Conservation (phyloP, 2,888 invertebrate genomes). For the Clunio marinus region DNA sequence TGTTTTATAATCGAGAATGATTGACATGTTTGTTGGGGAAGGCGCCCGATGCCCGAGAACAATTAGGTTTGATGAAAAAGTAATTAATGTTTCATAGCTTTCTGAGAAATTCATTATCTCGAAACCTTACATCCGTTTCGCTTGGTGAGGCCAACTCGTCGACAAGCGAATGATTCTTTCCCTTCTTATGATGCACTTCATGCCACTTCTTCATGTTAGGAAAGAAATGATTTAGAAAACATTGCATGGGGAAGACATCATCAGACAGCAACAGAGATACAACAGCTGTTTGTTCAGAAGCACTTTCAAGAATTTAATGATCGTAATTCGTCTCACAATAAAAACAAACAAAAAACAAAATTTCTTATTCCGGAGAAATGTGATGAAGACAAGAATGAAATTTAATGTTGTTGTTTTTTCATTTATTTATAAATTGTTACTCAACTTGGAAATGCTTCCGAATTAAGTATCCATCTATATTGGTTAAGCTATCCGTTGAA, state of each 20-base stretch:
- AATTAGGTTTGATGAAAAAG: neutral
- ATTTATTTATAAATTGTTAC: no score
- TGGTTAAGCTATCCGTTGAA: no score
- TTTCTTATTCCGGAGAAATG: neutral
- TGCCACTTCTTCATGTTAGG: neutral
- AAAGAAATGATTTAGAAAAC: neutral
- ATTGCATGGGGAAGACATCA: slow-evolving; percentile 11
- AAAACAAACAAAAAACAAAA: slow-evolving; percentile 20
- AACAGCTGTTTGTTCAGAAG: slow-evolving; percentile 32
- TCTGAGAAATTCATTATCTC: neutral
- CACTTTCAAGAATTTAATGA: slow-evolving; percentile 18
- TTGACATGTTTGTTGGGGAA: neutral
- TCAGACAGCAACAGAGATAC: slow-evolving; percentile 22
- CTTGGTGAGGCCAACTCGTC: neutral
- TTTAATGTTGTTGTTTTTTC: no score
- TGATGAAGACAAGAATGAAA: no score
- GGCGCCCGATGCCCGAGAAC: neutral
- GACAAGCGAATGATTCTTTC: no score
- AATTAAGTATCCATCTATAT: no score
- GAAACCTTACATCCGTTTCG: neutral
- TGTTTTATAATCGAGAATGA: neutral
- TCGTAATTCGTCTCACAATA: slow-evolving; percentile 23
- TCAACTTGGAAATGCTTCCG: no score
- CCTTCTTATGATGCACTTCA: neutral
- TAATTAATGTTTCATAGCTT: no score